A percentile compares a stretch with the other conserved stretches of the same genome.
Evolutionary conservation across 2,797 vertebrate genomes (phyloP).

Genomic region (Phylloscopus collybita): DNA sequence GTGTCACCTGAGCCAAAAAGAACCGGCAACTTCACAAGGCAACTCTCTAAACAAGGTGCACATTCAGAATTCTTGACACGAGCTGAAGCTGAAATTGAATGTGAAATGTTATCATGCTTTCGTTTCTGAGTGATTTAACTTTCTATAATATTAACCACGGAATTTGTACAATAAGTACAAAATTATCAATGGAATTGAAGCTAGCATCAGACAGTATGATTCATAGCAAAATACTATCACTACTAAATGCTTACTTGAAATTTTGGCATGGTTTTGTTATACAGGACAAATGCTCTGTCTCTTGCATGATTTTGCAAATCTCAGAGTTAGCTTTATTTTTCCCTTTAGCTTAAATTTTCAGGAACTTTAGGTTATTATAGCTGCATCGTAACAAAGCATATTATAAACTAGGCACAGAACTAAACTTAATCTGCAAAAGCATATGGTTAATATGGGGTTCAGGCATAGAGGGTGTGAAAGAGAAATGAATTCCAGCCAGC

Average conservation of each 20-base stretch:
- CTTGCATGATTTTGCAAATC: background rate
- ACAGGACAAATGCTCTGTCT: background rate
- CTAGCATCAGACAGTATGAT: background rate
- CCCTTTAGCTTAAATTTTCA: background rate
- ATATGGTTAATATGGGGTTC: constrained; percentile 18
- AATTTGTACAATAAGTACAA: background rate
- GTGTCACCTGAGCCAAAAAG: background rate
- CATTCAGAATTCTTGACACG: background rate
- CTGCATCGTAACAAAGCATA: background rate
- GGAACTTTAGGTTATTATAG: background rate
- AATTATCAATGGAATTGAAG: background rate
- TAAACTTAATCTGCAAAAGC: constrained; percentile 29
- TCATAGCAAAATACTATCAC: background rate
- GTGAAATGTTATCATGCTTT: background rate
- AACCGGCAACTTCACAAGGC: background rate
- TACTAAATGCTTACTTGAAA: background rate
- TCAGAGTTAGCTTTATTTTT: background rate
- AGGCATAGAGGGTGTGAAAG: background rate
- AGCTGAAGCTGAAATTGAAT: background rate
- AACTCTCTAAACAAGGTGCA: background rate
- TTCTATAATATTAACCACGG: background rate
- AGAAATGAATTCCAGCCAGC: constrained; percentile 19
- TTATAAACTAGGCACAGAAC: background rate
- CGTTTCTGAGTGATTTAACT: background rate
- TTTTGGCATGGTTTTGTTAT: background rate